These are phyloP conservation scores for Synanthedon andrenaeformis DNA, from an alignment of 2,888 invertebrate genomes.

Conservation along the genomic window DNA sequence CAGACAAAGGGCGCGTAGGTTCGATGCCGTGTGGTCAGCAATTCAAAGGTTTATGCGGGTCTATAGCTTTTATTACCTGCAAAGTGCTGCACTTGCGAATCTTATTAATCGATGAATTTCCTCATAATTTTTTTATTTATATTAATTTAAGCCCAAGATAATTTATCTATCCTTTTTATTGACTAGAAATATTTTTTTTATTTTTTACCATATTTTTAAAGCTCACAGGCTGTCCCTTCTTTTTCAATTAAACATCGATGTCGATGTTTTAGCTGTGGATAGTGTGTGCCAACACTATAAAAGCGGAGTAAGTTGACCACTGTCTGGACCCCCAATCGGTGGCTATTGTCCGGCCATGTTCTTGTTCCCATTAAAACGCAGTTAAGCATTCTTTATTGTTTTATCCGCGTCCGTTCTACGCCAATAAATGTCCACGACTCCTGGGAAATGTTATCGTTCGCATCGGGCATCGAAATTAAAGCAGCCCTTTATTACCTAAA, in stretches of 20 bases:
- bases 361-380: constrained; percentile 68
- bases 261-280: not conserved
- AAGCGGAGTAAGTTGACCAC: constrained; percentile 31
- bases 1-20: constrained; percentile 62
- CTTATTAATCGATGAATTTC: not conserved
- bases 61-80: constrained; percentile 54
- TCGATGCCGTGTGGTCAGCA: constrained; percentile 65
- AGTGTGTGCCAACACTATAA: not conserved
- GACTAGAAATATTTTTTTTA: too few species aligned
- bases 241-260: not conserved
- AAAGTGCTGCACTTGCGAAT: constrained; percentile 17
- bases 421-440: constrained; percentile 62
- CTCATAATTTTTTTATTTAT: not conserved
- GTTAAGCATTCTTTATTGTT: constrained; percentile 70
- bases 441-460: constrained; percentile 55
- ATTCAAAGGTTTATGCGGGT: constrained; percentile 67
- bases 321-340: constrained; percentile 49
- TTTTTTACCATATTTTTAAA: too few species aligned
- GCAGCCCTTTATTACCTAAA: constrained; percentile 45
- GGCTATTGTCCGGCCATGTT: constrained; percentile 59
- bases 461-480: constrained; percentile 47
- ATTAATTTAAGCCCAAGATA: not conserved
- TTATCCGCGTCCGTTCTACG: constrained; percentile 47
- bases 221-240: too few species aligned
- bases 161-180: not conserved